Evolutionary conservation across 2,797 vertebrate species (phyloP).

Genomic region (Notolepis coatsorum): DNA sequence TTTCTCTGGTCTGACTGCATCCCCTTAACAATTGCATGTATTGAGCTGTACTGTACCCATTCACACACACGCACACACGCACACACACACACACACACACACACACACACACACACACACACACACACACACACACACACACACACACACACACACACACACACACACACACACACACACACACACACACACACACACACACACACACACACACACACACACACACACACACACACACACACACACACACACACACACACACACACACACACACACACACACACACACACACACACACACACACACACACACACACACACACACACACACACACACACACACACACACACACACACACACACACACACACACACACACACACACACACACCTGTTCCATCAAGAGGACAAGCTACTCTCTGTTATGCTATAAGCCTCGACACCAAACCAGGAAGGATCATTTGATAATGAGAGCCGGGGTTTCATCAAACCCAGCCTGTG

Average conservation of each 20-base stretch:
- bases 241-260: neutral
- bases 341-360: neutral
- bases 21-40: too few species aligned
- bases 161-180: neutral
- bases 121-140: neutral
- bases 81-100: too few species aligned
- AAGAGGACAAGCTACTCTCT: too few species aligned
- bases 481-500: too few species aligned
- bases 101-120: slow-evolving; percentile 13
- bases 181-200: neutral
- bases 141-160: neutral
- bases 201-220: neutral
- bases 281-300: neutral
- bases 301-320: neutral
- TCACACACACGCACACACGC: neutral
- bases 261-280: neutral
- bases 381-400: too few species aligned
- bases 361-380: neutral
- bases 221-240: neutral
- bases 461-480: too few species aligned
- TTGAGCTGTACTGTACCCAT: too few species aligned
- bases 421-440: too few species aligned
- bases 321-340: neutral
- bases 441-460: too few species aligned
- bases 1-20: too few species aligned